Percentiles rank a stretch among this genome's conserved stretches.
Evolutionary conservation across 92 coral and sea anemone genomes (phyloP).

Genomic region (Umimayanthus kanabou): DNA sequence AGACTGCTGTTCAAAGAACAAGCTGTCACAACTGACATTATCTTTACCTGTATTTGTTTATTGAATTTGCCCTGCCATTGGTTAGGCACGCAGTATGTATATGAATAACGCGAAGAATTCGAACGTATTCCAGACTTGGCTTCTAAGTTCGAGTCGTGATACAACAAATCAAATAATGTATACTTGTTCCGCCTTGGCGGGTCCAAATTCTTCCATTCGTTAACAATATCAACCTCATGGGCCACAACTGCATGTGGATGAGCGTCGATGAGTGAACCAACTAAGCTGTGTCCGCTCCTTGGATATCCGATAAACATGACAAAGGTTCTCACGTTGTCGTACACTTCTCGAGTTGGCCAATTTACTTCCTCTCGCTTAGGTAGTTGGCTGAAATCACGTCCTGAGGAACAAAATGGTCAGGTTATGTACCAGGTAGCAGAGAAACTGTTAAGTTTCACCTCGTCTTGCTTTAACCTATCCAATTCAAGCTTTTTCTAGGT

Average conservation of each 20-base stretch:
- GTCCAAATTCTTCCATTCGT: conserved; percentile 79
- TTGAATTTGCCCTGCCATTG: conserved; percentile 92
- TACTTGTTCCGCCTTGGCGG: conserved; percentile 72
- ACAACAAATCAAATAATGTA: conserved; percentile 80
- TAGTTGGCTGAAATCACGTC: background rate
- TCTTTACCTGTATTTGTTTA: conserved; percentile 61
- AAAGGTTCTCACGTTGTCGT: conserved; percentile 72
- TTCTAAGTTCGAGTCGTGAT: conserved; percentile 73
- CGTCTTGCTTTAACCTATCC: background rate
- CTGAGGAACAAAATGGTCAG: background rate
- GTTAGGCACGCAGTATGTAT: conserved; percentile 72
- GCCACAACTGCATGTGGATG: conserved; percentile 92
- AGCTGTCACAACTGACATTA: background rate
- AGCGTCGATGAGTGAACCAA: conserved; percentile 94
- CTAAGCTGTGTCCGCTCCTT: conserved; percentile 93
- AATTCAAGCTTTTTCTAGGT: too few species aligned
- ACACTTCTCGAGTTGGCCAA: conserved; percentile 48
- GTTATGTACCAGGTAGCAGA: too few species aligned
- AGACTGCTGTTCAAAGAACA: too few species aligned
- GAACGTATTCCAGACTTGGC: conserved; percentile 72
- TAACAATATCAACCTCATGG: conserved; percentile 82
- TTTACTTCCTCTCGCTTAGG: conserved; percentile 24
- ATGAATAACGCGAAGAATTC: conserved; percentile 46
- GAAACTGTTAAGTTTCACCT: background rate
- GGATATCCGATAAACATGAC: conserved; percentile 92